Evolutionary conservation across 1,140 invertebrate species (phyloP).

Genomic region (Pseudachorutes palmiensis): DNA sequence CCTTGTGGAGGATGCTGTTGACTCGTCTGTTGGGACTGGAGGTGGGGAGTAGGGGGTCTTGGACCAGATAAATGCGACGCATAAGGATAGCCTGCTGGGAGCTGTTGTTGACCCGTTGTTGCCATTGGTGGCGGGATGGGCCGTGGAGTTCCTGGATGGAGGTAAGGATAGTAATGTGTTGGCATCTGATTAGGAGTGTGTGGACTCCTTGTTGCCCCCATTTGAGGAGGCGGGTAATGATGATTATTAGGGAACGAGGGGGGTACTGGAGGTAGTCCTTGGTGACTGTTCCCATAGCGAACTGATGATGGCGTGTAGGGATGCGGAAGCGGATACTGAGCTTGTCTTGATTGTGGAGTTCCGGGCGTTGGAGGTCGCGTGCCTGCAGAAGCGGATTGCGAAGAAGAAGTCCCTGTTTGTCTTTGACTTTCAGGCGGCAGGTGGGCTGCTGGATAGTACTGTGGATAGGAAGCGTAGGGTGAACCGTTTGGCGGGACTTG

Average conservation of each 20-base stretch:
- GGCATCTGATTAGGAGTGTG: background rate
- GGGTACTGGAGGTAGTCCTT: background rate
- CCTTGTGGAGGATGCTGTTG: too few species aligned
- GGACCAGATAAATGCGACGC: slow-evolving; percentile 2
- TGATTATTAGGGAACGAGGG: background rate
- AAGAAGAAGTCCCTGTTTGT: slow-evolving; percentile 15
- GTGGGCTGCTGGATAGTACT: slow-evolving; percentile 26
- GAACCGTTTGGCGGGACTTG: background rate
- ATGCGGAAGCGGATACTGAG: background rate
- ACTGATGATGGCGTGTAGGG: background rate
- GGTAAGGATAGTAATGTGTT: background rate
- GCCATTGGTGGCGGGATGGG: slow-evolving; percentile 9
- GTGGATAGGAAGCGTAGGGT: slow-evolving; percentile 20
- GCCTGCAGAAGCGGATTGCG: slow-evolving; percentile 4
- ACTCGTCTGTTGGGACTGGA: background rate
- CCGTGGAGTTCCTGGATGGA: background rate
- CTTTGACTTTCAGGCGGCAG: background rate
- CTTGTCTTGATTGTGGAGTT: slow-evolving; percentile 1
- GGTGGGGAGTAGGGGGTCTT: slow-evolving; percentile 9
- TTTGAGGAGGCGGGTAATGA: background rate
- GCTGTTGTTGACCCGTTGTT: slow-evolving; percentile 8
- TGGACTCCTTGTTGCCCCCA: background rate
- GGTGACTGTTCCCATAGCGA: background rate
- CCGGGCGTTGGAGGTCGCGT: slow-evolving; percentile 5
- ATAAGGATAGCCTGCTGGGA: background rate